These are phyloP conservation scores for Maniola jurtina DNA, from an alignment of 1,140 invertebrate species.

Conservation along the genomic window DNA sequence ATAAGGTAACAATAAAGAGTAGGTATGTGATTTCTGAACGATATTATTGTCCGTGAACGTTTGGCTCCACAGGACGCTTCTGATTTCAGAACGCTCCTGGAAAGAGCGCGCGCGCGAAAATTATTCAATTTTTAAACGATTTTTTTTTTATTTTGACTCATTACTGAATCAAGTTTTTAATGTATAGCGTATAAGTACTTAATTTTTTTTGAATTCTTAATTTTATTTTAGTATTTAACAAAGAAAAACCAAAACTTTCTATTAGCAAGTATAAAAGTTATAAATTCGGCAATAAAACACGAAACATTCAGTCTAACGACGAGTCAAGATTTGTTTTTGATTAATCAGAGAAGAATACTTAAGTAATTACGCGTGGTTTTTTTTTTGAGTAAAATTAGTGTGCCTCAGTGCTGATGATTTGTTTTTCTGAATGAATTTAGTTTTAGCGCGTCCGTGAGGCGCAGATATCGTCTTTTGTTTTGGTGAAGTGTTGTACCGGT, in stretches of 20 bases:
- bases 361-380: conserved; percentile 53
- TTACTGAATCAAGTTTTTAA: neutral
- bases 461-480: conserved; percentile 49
- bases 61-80: conserved; percentile 52
- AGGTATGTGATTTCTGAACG: conserved; percentile 34
- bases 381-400: conserved; percentile 65
- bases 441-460: conserved; percentile 50
- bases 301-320: conserved; percentile 25
- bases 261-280: conserved; percentile 29
- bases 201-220: neutral
- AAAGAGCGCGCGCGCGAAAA: conserved; percentile 35
- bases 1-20: conserved; percentile 63
- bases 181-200: neutral
- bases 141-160: neutral
- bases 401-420: conserved; percentile 44
- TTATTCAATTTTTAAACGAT: neutral
- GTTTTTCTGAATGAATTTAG: conserved; percentile 61
- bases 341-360: conserved; percentile 53
- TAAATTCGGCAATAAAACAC: conserved; percentile 29
- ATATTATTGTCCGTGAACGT: conserved; percentile 60
- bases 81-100: conserved; percentile 39
- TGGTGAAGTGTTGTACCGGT: conserved; percentile 18
- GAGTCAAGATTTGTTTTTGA: conserved; percentile 23
- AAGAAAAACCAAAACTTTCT: conserved; percentile 43
- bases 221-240: conserved; percentile 27